Evolutionary conservation across 1,140 invertebrate species (phyloP), one percentile per base, ranked within the genome.

Genomic region (Zaprionus africanus): DNA sequence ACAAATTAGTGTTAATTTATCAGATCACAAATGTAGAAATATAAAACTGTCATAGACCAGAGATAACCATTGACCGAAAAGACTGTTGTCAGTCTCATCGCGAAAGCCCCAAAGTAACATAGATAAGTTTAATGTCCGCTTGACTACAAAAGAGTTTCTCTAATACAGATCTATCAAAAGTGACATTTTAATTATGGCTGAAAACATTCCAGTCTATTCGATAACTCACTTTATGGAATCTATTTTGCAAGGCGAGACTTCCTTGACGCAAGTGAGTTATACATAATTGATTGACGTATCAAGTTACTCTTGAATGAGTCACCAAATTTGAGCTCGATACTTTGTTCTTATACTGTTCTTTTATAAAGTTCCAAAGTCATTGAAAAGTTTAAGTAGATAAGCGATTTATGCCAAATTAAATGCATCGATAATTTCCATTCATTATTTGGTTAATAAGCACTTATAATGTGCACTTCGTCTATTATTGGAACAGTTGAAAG

Each of bases 161-260:
- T 38, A 67, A 13, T 64, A 49, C 24, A 12, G 26, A 72, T 56
- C 22, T 28, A 56, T 66, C 13, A 60, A 26, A 49, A 13, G 22
- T 26, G 13, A 73, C 49, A 26, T 11, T 11, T 17, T 11, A 46
- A 46, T 17, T 9, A 91, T 91, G 90, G 51, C 38, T 15, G 79
- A 90, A 66, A 65, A 67, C 61, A 56, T 90, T 46, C 73, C 77
- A 38, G 81, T 92, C 15, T 92, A 92, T 71, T 88, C 83, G n/a
- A 92, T 92, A 61, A 90, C 90, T 1, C 82, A 88, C 59, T 91
- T 79, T 57, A 57, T 92, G 81, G 90, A 91, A 80, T 62, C 60
- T 31, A 69, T 62, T 46, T 49, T 61, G 7, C 28, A 51, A 12
- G 17, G 19, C 68, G 67, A 65, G 54, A 56, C 7, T 17, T 68